A percentile compares a stretch with the other conserved stretches of the same genome.
Evolutionary conservation across 2,113 vertebrate genomes (phyloP).

Genomic region (Hippolais icterina): DNA sequence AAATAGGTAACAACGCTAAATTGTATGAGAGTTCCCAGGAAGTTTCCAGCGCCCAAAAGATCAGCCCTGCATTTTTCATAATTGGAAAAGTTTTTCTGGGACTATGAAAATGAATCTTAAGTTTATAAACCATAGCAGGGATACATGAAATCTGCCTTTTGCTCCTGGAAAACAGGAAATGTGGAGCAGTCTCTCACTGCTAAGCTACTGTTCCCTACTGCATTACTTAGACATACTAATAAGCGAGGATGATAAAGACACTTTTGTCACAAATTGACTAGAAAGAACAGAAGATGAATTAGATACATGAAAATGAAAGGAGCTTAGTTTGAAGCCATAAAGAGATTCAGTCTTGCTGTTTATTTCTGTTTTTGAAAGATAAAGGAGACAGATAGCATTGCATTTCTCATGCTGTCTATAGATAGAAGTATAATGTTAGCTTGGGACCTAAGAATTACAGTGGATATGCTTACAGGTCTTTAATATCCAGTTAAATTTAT

Average conservation of each 20-base stretch:
- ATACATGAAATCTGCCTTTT: not conserved
- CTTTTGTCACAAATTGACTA: not conserved
- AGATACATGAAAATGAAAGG: not conserved
- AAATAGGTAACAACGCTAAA: not conserved
- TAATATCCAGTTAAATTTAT: not conserved
- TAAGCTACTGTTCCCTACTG: not conserved
- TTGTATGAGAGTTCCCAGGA: not conserved
- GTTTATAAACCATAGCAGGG: not conserved
- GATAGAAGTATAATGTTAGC: not conserved
- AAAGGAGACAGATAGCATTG: not conserved
- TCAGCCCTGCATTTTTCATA: not conserved
- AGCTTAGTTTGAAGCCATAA: not conserved
- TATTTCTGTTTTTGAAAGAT: slow-evolving; percentile 5
- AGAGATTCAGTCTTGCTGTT: not conserved
- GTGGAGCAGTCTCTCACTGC: not conserved
- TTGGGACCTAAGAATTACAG: not conserved
- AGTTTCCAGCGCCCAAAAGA: not conserved
- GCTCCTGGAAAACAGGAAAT: not conserved
- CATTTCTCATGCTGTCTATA: not conserved
- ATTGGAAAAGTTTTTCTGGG: not conserved
- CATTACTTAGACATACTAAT: not conserved
- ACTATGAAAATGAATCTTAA: not conserved
- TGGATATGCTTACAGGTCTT: not conserved
- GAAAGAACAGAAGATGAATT: not conserved
- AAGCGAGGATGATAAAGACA: not conserved